A percentile compares a stretch with the other conserved stretches of the same genome.
These are phyloP conservation scores for Sturmia bella DNA, from an alignment of 2,888 invertebrate genomes.

Conservation along the genomic window DNA sequence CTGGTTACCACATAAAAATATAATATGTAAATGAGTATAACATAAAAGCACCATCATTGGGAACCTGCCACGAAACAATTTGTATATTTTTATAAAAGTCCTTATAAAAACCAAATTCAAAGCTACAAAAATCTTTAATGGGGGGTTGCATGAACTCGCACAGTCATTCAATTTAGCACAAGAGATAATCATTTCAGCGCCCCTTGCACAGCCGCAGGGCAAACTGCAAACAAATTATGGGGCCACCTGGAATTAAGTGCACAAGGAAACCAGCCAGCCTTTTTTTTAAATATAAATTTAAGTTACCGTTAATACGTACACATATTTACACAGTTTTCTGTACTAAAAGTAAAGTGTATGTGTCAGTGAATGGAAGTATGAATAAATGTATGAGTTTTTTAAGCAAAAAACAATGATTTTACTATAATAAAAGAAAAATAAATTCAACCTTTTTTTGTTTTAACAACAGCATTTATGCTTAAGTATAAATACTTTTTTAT, in stretches of 20 bases:
- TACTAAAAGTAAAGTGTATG: slow-evolving; percentile 8
- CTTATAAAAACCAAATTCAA: background rate
- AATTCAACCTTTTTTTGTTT: slow-evolving; percentile 44
- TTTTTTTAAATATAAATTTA: slow-evolving; percentile 19
- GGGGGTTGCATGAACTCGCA: slow-evolving; percentile 20
- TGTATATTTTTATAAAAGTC: background rate
- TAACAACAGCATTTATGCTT: slow-evolving; percentile 2
- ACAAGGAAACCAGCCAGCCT: slow-evolving; percentile 50
- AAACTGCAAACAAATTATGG: slow-evolving; percentile 81
- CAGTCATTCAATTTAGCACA: slow-evolving; percentile 67
- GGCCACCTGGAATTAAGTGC: slow-evolving; percentile 78
- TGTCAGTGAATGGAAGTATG: slow-evolving; percentile 40
- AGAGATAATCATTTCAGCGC: slow-evolving; percentile 68
- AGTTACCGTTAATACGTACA: background rate
- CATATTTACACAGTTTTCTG: background rate
- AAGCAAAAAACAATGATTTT: slow-evolving; percentile 14
- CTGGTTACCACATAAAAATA: background rate
- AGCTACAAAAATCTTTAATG: background rate
- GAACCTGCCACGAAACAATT: slow-evolving; percentile 7
- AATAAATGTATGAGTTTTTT: slow-evolving; percentile 43
- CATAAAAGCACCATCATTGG: slow-evolving; percentile 13
- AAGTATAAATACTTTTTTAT: slow-evolving; percentile 20
- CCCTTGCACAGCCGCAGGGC: slow-evolving; percentile 71
- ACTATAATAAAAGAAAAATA: slow-evolving; percentile 7
- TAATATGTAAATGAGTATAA: background rate